phyloP scores from a whole-genome alignment of 2,113 vertebrate species.

The Malurus cyaneus region DNA sequence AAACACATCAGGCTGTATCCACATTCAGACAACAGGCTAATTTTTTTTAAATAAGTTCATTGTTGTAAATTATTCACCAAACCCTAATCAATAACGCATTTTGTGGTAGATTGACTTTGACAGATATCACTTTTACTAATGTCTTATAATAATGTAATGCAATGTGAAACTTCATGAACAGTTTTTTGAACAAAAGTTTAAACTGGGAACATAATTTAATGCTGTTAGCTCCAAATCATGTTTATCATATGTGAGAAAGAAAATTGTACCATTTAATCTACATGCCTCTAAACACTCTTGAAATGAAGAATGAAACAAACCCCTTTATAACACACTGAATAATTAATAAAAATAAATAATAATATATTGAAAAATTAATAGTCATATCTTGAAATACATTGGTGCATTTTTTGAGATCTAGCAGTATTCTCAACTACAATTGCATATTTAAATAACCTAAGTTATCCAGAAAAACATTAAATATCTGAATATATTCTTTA shows the following conservation, averaged over 20 bases:
- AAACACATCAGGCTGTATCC: background rate
- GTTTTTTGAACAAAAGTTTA: background rate
- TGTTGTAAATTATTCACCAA: slow-evolving; percentile 10
- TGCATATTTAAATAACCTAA: background rate
- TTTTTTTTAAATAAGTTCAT: background rate
- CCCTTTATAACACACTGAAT: background rate
- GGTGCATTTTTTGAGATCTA: background rate
- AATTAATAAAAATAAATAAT: background rate
- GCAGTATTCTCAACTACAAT: background rate
- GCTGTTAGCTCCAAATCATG: accelerated
- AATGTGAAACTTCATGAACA: background rate
- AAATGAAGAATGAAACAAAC: background rate
- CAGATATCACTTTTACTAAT: background rate
- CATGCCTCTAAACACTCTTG: background rate
- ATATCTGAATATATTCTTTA: background rate
- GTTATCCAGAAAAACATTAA: background rate
- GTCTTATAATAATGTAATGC: background rate
- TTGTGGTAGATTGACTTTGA: background rate
- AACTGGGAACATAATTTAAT: background rate
- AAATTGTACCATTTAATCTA: background rate
- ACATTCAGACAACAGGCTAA: background rate
- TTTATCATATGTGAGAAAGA: background rate
- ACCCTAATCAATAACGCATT: background rate
- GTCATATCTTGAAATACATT: background rate
- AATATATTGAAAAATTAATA: background rate